These are phyloP conservation scores for Cephalopholis sonnerati DNA, from an alignment of 2,113 vertebrate species.

Conservation along the genomic window DNA sequence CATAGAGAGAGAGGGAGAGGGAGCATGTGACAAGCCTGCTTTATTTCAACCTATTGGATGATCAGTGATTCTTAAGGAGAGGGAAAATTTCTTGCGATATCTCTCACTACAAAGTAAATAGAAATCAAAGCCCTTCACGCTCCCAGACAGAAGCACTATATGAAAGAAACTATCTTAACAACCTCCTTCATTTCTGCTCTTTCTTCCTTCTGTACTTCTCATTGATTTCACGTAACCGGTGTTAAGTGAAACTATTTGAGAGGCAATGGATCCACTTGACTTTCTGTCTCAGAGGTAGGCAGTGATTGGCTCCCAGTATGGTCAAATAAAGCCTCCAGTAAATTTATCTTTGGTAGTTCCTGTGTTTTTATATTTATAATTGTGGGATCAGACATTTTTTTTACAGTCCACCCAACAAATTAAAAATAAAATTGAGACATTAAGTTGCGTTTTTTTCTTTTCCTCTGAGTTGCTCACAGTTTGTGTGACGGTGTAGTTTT, in stretches of 20 bases:
- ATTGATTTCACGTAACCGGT: constrained; percentile 79
- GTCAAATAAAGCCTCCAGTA: constrained; percentile 27
- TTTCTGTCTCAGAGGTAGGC: constrained; percentile 37
- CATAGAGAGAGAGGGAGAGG: constrained; percentile 15
- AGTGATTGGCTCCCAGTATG: constrained; percentile 27
- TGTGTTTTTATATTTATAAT: constrained; percentile 8
- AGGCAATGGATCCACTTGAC: constrained; percentile 76
- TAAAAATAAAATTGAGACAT: constrained; percentile 39
- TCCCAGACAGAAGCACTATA: constrained; percentile 73
- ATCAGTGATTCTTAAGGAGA: constrained; percentile 80
- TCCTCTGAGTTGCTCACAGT: constrained; percentile 8
- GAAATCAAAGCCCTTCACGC: constrained; percentile 82
- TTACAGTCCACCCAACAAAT: constrained; percentile 38
- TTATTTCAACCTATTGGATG: constrained; percentile 81
- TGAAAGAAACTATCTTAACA: constrained; percentile 81
- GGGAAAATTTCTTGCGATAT: constrained; percentile 82
- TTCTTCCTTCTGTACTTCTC: constrained; percentile 51
- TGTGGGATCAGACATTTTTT: constrained; percentile 16
- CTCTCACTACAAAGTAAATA: constrained; percentile 83
- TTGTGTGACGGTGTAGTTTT: constrained; percentile 8
- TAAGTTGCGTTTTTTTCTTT: constrained; percentile 26
- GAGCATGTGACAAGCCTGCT: constrained; percentile 64
- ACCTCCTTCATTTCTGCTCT: constrained; percentile 70
- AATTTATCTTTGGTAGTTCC: constrained; percentile 15
- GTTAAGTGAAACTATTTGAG: constrained; percentile 79